Evolutionary conservation across 1,140 invertebrate species (phyloP).

Genomic region (Drosophila kurseongensis): DNA sequence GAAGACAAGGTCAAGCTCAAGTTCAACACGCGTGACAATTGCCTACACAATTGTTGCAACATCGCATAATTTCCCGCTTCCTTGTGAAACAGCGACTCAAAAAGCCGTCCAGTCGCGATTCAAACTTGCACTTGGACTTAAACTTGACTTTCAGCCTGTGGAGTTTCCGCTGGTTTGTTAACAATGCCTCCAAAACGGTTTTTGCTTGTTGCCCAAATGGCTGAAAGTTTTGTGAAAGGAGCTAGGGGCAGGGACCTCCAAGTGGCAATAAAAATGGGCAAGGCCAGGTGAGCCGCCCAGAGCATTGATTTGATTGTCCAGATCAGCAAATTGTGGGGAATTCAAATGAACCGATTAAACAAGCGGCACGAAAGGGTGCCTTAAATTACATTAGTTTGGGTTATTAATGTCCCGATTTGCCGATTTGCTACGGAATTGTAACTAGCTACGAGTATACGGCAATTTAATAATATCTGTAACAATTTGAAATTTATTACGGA

Average conservation of each 20-base stretch:
- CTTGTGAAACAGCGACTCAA: conserved; percentile 48
- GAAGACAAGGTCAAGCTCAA: conserved; percentile 79
- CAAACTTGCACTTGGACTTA: conserved; percentile 31
- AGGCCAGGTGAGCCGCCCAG: conserved; percentile 28
- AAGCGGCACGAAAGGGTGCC: conserved; percentile 20
- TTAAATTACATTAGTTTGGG: conserved; percentile 10
- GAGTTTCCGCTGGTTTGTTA: conserved; percentile 50
- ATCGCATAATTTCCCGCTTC: conserved; percentile 64
- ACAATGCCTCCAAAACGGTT: conserved; percentile 46
- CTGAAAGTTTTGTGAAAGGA: conserved; percentile 65
- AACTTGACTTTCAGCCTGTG: conserved; percentile 26
- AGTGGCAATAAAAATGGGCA: conserved; percentile 16
- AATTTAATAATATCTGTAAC: conserved; percentile 13
- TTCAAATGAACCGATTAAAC: conserved; percentile 9
- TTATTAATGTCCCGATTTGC: conserved; percentile 7
- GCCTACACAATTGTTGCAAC: conserved; percentile 28
- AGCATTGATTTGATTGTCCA: conserved; percentile 47
- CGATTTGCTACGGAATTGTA: conserved; percentile 9
- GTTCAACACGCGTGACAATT: conserved; percentile 67
- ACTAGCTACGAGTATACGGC: neutral
- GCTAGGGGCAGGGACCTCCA: conserved; percentile 24
- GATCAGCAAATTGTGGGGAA: conserved; percentile 18
- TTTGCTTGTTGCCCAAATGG: conserved; percentile 38
- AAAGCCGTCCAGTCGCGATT: conserved; percentile 8
- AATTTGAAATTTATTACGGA: conserved; percentile 7